A percentile compares a stretch with the other conserved stretches of the same genome.
Evolutionary conservation across 2,888 invertebrate species (phyloP).

Genomic region (Epistrophe eligans): DNA sequence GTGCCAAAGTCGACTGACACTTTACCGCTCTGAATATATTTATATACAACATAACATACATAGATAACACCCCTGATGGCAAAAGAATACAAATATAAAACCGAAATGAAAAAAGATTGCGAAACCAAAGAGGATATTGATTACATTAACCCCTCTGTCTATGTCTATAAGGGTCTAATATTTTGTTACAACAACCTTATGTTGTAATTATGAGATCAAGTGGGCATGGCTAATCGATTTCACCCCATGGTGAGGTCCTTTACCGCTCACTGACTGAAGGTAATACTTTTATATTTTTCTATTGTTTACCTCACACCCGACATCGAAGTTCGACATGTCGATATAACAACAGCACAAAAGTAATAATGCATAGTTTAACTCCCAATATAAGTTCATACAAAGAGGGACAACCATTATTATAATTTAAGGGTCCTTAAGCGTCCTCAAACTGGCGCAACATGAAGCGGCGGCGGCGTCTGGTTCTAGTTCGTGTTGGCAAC

Average conservation of each 20-base stretch:
- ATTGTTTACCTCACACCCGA: constrained; percentile 68
- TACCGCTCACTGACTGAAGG: constrained; percentile 53
- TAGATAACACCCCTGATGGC: constrained; percentile 45
- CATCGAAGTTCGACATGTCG: no score
- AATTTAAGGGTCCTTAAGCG: constrained; percentile 36
- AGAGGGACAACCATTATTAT: constrained; percentile 31
- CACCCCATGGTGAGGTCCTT: constrained; percentile 76
- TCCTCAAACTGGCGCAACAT: background rate
- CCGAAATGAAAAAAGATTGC: constrained; percentile 54
- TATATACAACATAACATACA: no score
- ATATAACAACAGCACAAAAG: constrained; percentile 42
- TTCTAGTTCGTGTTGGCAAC: constrained; percentile 26
- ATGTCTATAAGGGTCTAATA: constrained; percentile 19
- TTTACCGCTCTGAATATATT: background rate
- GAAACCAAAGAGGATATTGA: constrained; percentile 72
- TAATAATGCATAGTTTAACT: constrained; percentile 55
- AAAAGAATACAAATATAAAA: constrained; percentile 6
- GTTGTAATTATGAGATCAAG: constrained; percentile 83
- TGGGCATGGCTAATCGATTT: constrained; percentile 83
- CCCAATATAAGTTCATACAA: background rate
- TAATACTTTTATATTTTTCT: constrained; percentile 52
- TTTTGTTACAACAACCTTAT: constrained; percentile 61
- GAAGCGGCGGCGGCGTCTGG: background rate
- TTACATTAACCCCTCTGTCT: constrained; percentile 59
- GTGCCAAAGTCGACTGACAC: constrained; percentile 42